Evolutionary conservation across 2,888 invertebrate genomes (phyloP), one percentile per base, ranked within the genome.

Genomic region (Hirtodrosophila cameraria): DNA sequence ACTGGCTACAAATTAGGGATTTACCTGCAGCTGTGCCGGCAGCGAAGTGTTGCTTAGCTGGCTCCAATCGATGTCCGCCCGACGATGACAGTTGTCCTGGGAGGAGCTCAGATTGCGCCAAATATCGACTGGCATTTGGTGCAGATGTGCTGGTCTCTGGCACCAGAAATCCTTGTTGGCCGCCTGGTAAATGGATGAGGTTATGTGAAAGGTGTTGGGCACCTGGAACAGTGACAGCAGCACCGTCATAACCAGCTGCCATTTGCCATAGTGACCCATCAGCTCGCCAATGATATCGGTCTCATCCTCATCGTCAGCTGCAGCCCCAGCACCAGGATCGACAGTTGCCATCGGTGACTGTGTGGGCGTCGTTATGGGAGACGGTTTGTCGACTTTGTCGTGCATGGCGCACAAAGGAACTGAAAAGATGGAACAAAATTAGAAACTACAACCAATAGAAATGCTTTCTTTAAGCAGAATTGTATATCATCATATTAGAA

Each of bases 151-250:
- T 1, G 95, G 94, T 50, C 92, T 90, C 52, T 93, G 92, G 87
- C 96, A 96, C 95, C 95, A 95, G 82, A 93, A 94, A 36, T 93
- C 92, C 65, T 93, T 92, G 64, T 93, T 92, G 75, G 93, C 93
- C 43, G 94, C 94, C 88, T 94, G 94, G 90, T 96, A 96, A 0
- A 95, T 94, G 30, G 95, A 94, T 46, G 94, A 93, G 89, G 94
- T 94, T 86, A 96, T 96, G 90, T 95, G 96, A 92, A 95, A 95
- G 33, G 95, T 96, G 90, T 95, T 95, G 1, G 95, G 95, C 79
- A 96, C 93, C 84, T 95, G 95, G 91, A 95, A 94, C 38, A 96
- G 91, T 1, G 95, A 94, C 65, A 96, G 90, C 36, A 95, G 91
- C 85, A 95, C 94, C 2, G 95, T 95, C 91, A 94, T 93, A 64